Percentiles rank a stretch among this genome's conserved stretches.
These are phyloP conservation scores for Ochropleura plecta DNA, from an alignment of 2,888 invertebrate genomes.

Conservation along the genomic window DNA sequence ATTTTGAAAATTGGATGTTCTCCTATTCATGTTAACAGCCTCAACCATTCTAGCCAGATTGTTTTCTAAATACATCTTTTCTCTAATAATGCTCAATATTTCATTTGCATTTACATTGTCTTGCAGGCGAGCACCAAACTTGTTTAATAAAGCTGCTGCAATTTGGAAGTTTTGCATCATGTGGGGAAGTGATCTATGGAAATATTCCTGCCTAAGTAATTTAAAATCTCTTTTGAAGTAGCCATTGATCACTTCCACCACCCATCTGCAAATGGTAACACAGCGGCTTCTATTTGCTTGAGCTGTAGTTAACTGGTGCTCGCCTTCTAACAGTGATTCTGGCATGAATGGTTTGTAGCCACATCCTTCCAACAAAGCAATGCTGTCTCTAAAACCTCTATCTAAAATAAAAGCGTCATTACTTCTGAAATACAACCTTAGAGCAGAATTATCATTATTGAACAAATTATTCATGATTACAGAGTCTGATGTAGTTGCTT, in stretches of 20 bases:
- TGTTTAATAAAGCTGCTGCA: neutral
- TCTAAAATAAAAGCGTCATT: constrained; percentile 1
- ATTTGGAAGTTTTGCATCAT: constrained; percentile 4
- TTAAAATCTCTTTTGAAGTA: constrained; percentile 19
- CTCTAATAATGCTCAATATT: too few species aligned
- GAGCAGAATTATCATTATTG: neutral
- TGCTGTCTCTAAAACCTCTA: constrained; percentile 7
- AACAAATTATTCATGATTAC: neutral
- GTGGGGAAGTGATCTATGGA: neutral
- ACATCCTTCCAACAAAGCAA: neutral
- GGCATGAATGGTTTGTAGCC: constrained; percentile 16
- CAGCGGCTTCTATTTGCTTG: constrained; percentile 28
- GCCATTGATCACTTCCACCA: constrained; percentile 22
- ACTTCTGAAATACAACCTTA: neutral
- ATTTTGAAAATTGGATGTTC: too few species aligned
- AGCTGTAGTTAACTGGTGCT: constrained; percentile 12
- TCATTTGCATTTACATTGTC: too few species aligned
- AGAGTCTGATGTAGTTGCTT: neutral
- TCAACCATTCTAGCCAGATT: too few species aligned
- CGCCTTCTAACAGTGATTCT: constrained; percentile 1
- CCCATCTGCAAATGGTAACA: constrained; percentile 18
- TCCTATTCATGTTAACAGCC: too few species aligned
- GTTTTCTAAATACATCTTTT: too few species aligned
- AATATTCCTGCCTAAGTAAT: neutral
- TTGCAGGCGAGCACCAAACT: too few species aligned